Conservation (phyloP, 2,797 vertebrate genomes). For the Phalanger gymnotis region DNA sequence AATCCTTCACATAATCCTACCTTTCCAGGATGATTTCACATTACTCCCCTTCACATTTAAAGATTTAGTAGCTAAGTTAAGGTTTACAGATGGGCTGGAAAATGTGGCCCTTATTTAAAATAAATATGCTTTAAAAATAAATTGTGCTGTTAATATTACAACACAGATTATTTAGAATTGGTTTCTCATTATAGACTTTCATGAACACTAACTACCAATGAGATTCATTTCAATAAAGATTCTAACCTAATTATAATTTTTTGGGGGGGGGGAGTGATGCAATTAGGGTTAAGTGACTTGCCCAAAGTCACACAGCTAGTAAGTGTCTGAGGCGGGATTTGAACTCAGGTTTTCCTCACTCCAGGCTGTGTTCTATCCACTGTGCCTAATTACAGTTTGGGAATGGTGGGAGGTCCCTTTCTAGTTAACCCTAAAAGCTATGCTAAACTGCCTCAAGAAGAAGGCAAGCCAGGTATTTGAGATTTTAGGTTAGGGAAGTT, state of each 20-base stretch:
- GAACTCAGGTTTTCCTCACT: too few species aligned
- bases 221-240: slow-evolving; percentile 19
- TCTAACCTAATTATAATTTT: background rate
- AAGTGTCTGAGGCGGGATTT: background rate
- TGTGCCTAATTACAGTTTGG: background rate
- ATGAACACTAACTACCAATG: background rate
- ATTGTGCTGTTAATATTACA: background rate
- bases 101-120: background rate
- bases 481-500: slow-evolving; percentile 5
- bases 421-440: slow-evolving; percentile 27
- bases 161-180: background rate
- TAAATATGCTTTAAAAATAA: background rate
- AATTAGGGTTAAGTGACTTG: background rate
- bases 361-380: background rate
- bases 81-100: background rate
- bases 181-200: background rate
- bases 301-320: background rate
- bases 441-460: slow-evolving; percentile 17
- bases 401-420: background rate
- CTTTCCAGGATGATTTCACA: background rate
- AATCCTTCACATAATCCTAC: background rate
- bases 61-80: background rate
- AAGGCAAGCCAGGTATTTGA: slow-evolving; percentile 11
- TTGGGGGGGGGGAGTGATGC: background rate
- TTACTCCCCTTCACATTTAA: background rate